Evolutionary conservation across 1,140 invertebrate species (phyloP).

Genomic region (Gonatopus flavifemur): DNA sequence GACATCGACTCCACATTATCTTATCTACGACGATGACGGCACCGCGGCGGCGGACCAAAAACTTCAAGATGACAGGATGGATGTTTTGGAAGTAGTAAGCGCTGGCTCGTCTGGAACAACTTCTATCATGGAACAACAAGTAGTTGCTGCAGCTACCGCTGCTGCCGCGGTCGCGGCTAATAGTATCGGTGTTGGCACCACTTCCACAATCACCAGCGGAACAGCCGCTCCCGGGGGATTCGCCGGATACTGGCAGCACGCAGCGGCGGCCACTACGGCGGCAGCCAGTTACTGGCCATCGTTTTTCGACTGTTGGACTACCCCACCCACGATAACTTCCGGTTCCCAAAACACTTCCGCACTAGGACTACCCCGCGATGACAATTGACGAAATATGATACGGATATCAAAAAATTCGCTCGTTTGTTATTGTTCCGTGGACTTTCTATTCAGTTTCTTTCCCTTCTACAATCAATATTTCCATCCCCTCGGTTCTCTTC

Average conservation of each 20-base stretch:
- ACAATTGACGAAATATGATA: too few relatives aligned
- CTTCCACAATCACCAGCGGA: conserved; percentile 6
- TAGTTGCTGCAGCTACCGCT: conserved; percentile 12
- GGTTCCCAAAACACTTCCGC: conserved; percentile 41
- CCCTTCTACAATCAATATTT: too few relatives aligned
- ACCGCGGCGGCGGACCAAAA: conserved; percentile 50
- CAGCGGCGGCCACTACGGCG: conserved; percentile 34
- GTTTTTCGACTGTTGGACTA: conserved; percentile 54
- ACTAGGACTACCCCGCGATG: conserved; percentile 47
- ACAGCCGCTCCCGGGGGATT: conserved; percentile 29
- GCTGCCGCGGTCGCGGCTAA: conserved; percentile 19
- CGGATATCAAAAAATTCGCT: too few relatives aligned
- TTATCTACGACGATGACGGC: conserved; percentile 53
- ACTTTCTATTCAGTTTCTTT: too few relatives aligned
- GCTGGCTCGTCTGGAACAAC: conserved; percentile 1
- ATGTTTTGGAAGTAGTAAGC: conserved; percentile 21
- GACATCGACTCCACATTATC: conserved; percentile 49
- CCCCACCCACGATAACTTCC: conserved; percentile 40
- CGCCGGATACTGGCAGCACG: conserved; percentile 53
- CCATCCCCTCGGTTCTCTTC: too few relatives aligned
- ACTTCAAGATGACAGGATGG: conserved; percentile 37
- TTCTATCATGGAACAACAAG: too few relatives aligned
- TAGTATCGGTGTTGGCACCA: conserved; percentile 38
- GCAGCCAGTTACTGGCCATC: conserved; percentile 50
- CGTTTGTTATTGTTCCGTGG: too few relatives aligned